Evolutionary conservation across 2,113 vertebrate genomes (phyloP).

Genomic region (Oophaga pumilio): DNA sequence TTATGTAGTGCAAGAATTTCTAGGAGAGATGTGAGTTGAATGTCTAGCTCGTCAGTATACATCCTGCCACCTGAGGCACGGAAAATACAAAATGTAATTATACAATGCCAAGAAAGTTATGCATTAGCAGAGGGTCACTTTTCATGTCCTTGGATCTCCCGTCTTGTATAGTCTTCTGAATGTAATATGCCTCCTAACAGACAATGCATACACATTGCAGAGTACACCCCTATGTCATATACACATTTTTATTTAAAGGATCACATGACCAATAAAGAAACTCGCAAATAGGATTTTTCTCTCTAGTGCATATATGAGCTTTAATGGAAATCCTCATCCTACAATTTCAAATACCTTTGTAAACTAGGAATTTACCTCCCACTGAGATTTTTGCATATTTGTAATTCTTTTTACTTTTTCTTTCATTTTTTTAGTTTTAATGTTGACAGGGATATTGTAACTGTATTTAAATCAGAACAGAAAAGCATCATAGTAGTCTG

Average conservation of each 20-base stretch:
- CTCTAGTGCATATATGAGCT: not conserved
- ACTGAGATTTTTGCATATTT: slow-evolving; percentile 59
- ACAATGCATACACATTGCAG: not conserved
- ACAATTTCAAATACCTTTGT: slow-evolving; percentile 55
- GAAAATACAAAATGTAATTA: not conserved
- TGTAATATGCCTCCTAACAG: not conserved
- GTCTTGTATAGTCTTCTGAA: not conserved
- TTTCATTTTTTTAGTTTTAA: not conserved
- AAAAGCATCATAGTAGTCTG: too few species aligned
- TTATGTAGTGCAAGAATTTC: not conserved
- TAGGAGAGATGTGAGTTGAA: not conserved
- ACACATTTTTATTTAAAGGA: not conserved
- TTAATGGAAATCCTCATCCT: not conserved
- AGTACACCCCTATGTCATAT: not conserved
- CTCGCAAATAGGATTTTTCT: not conserved
- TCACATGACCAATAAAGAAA: not conserved
- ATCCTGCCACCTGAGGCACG: slow-evolving; percentile 17
- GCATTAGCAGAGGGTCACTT: slow-evolving; percentile 11
- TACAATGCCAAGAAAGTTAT: slow-evolving; percentile 9
- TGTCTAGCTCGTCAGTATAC: not conserved
- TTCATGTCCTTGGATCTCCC: not conserved
- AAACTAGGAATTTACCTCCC: slow-evolving; percentile 58
- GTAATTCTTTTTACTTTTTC: not conserved
- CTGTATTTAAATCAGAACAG: not conserved
- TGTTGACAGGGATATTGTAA: not conserved